These are phyloP conservation scores for Nephrotoma guestfalica DNA, from an alignment of 2,888 invertebrate genomes.

Conservation along the genomic window DNA sequence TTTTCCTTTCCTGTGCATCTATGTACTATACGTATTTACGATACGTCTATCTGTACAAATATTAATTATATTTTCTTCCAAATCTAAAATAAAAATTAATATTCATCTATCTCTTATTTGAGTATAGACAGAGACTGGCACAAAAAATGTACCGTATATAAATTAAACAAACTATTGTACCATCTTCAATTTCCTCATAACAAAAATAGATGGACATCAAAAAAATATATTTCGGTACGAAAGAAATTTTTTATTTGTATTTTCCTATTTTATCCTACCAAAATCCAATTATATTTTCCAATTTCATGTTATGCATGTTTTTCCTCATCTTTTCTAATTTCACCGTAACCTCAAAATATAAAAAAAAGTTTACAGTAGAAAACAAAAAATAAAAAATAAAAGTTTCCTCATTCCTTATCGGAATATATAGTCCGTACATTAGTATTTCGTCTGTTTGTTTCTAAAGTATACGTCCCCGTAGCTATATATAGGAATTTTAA, in stretches of 20 bases:
- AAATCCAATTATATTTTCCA: slow-evolving; percentile 2
- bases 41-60: not conserved
- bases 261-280: not conserved
- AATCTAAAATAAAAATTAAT: not conserved
- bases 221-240: not conserved
- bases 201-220: not conserved
- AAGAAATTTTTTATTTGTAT: not conserved
- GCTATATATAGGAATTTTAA: not conserved
- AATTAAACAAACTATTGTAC: not conserved
- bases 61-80: not conserved
- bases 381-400: not conserved
- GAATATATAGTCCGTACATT: not conserved
- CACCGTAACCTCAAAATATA: not conserved
- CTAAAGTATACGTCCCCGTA: not conserved
- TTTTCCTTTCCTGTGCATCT: not conserved
- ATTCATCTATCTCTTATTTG: not conserved
- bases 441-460: not conserved
- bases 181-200: not conserved
- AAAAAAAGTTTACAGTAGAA: not conserved
- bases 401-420: not conserved
- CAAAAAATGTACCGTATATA: not conserved
- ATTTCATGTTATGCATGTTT: not conserved
- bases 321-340: not conserved
- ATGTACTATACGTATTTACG: not conserved
- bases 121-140: not conserved